Percentiles rank a stretch among this genome's conserved stretches.
These are phyloP conservation scores for Campaea margaritaria DNA, from an alignment of 2,888 invertebrate genomes.

Conservation along the genomic window DNA sequence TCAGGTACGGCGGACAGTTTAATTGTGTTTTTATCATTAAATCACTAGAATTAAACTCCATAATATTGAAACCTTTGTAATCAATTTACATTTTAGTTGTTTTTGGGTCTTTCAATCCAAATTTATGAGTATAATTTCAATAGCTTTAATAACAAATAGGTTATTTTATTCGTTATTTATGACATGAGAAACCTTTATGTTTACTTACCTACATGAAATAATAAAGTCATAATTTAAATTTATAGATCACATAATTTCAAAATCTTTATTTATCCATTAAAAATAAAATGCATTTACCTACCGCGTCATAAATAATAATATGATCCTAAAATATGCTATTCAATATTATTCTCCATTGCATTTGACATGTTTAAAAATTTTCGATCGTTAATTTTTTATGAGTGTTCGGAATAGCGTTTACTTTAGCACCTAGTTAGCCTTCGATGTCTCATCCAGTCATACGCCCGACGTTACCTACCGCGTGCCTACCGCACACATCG, in stretches of 20 bases:
- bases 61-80: not conserved
- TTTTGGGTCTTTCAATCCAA: conserved; percentile 33
- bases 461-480: conserved; percentile 69
- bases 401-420: conserved; percentile 72
- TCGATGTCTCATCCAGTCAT: conserved; percentile 63
- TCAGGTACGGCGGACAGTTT: not conserved
- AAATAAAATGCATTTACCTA: conserved; percentile 23
- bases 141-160: conserved; percentile 15
- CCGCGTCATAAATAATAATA: conserved; percentile 20
- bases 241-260: conserved; percentile 6
- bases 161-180: conserved; percentile 17
- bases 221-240: conserved; percentile 38
- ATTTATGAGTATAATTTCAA: conserved; percentile 33
- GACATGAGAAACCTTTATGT: conserved; percentile 21
- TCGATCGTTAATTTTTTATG: conserved; percentile 69
- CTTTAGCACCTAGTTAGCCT: conserved; percentile 81
- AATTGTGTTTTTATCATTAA: not conserved
- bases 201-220: conserved; percentile 25
- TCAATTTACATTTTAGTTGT: conserved; percentile 17
- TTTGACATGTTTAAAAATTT: conserved; percentile 58
- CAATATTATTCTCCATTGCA: conserved; percentile 51
- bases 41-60: not conserved
- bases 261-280: conserved; percentile 3
- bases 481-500: conserved; percentile 52
- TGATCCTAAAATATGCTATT: conserved; percentile 37